Evolutionary conservation across 2,888 invertebrate species (phyloP), one percentile per base, ranked within the genome.

Genomic region (Corythucha ciliata): DNA sequence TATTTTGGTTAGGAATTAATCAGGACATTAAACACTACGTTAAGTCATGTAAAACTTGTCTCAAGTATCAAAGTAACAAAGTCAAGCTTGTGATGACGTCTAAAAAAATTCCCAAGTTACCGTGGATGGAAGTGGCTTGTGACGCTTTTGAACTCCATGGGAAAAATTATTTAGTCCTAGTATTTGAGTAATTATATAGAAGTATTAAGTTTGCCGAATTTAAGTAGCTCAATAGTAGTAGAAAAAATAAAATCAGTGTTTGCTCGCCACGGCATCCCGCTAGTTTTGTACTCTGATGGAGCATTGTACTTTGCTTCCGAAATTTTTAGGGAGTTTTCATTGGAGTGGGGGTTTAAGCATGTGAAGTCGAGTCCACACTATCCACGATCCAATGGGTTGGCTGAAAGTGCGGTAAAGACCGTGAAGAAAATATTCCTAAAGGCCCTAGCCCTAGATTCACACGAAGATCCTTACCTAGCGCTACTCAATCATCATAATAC

Each of bases 101-200:
- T 14, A 25, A 21, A 22, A 22, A 42, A 14, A 4, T 27, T 27
- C 42, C 42, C 5, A 18, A 2, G 12, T 27, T 42, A 10, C 42
- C 42, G 16, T 42, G 42, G 42, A 22, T 14, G 10, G 42, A 42
- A 18, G 42, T 42, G 6, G 42, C 16, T 5, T 55, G 61, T 41
- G 65, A 66, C 57, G 60, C 65, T 57, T 57, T 61, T 36, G 60
- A 64, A 50, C 59, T 57, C 48, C 34, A 44, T 14, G 51, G 56
- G 21, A 56, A 59, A 41, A 50, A 53, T 51, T 61, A 58, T 49
- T 51, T 64, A 32, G 53, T 62, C 7, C 44, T 60, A 32, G 54
- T 59, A n/a, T 14, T 16, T 42, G 6, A 16, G 27, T 8, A 42
- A 42, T 16, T 42, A 26, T 16, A 12, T n/a, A 8, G 42, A 42